phyloP scores from a whole-genome alignment of 1,140 invertebrate species.

The Temnothorax nylanderi region DNA sequence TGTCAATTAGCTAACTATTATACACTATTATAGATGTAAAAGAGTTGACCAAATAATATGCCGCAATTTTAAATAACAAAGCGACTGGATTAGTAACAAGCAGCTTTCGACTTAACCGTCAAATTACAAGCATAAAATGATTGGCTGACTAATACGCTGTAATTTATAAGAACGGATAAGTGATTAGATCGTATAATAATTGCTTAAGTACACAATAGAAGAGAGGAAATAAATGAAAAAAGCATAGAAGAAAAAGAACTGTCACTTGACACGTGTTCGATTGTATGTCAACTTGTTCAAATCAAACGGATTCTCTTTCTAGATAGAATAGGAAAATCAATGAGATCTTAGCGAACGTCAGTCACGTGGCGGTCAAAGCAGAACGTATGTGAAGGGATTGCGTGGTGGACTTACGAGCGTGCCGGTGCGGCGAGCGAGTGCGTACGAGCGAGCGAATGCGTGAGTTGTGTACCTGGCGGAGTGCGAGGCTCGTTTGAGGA shows the following conservation, averaged over 20 bases:
- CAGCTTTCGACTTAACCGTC: neutral
- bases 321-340: neutral
- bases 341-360: neutral
- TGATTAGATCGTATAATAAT: neutral
- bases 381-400: slow-evolving; percentile 9
- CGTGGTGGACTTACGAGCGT: slow-evolving; percentile 72
- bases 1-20: slow-evolving; percentile 9
- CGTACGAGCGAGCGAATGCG: slow-evolving; percentile 69
- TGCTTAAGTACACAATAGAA: neutral
- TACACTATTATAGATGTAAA: neutral
- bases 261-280: neutral
- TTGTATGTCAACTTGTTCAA: neutral
- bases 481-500: slow-evolving; percentile 85
- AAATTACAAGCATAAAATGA: slow-evolving; percentile 14
- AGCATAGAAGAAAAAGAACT: no score
- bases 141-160: neutral
- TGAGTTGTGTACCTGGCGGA: slow-evolving; percentile 83
- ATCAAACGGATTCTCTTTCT: neutral
- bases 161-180: neutral
- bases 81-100: neutral
- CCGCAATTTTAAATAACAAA: neutral
- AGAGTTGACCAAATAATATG: neutral
- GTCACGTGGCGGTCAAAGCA: slow-evolving; percentile 14
- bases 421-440: slow-evolving; percentile 53
- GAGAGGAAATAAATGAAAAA: neutral